Conservation (phyloP, 2,888 invertebrate genomes). For the Nemotelus pantherinus region DNA sequence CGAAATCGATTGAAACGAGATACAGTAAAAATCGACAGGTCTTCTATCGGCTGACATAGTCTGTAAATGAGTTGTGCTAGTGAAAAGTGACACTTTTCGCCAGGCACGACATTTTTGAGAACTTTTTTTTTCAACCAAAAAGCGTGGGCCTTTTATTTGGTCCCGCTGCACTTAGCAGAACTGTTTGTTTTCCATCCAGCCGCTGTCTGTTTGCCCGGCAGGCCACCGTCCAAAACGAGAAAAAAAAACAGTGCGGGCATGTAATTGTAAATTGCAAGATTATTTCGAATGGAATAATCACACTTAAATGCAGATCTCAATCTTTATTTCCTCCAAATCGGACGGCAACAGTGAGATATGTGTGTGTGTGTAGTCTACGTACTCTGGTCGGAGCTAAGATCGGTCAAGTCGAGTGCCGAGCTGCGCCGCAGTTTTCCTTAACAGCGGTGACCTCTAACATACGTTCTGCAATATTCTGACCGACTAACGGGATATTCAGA, state of each 20-base stretch:
- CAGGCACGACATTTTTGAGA: not conserved
- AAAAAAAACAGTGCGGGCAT: not conserved
- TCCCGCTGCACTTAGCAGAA: no score
- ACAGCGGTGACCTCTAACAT: slow-evolving; percentile 31
- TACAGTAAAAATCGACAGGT: slow-evolving; percentile 11
- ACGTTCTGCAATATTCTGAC: slow-evolving; percentile 37
- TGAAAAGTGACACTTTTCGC: slow-evolving; percentile 29
- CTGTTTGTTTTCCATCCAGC: no score
- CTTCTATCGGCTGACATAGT: not conserved
- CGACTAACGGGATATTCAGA: slow-evolving; percentile 20
- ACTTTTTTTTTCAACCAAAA: not conserved
- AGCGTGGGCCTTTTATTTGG: no score
- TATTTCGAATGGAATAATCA: not conserved
- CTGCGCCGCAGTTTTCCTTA: not conserved
- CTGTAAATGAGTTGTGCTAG: slow-evolving; percentile 12
- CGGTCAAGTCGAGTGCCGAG: no score
- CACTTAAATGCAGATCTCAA: slow-evolving; percentile 23
- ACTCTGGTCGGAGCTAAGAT: no score
- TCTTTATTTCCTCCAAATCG: slow-evolving; percentile 23
- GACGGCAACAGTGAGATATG: not conserved
- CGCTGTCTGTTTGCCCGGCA: no score
- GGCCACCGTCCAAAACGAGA: not conserved
- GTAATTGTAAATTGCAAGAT: not conserved
- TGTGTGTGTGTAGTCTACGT: no score
- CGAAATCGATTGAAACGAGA: slow-evolving; percentile 36